A percentile compares a stretch with the other conserved stretches of the same genome.
phyloP scores from a whole-genome alignment of 2,888 invertebrate genomes.

The Antheraea yamamai region DNA sequence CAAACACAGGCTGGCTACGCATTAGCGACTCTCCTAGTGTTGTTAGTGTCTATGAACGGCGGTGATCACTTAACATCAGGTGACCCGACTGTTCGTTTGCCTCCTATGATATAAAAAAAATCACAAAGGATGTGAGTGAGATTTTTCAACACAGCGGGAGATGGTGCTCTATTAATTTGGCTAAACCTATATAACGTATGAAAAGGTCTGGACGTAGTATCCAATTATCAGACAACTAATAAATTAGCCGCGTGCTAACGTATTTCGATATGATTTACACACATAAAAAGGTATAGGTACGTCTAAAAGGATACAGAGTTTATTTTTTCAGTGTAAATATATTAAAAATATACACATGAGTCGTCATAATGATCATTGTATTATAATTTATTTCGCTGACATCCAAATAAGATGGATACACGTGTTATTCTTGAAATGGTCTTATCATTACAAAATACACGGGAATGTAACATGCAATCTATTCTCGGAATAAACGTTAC shows the following conservation, averaged over 20 bases:
- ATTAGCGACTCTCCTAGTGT: too few relatives aligned
- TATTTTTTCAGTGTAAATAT: neutral
- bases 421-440: slow-evolving; percentile 6
- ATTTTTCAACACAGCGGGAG: too few relatives aligned
- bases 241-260: neutral
- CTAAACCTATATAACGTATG: neutral
- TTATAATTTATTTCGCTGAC: slow-evolving; percentile 5
- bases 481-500: slow-evolving; percentile 17
- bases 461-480: slow-evolving; percentile 18
- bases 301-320: neutral
- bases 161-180: too few relatives aligned
- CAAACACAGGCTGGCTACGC: too few relatives aligned
- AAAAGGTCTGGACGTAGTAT: neutral
- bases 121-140: too few relatives aligned
- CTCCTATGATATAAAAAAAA: too few relatives aligned
- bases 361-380: neutral
- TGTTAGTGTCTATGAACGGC: too few relatives aligned
- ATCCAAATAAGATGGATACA: slow-evolving; percentile 4
- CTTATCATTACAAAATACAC: slow-evolving; percentile 13
- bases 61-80: too few relatives aligned
- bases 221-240: neutral
- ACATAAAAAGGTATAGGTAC: too few relatives aligned
- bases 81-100: too few relatives aligned
- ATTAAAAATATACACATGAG: neutral
- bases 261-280: neutral